Evolutionary conservation across 2,797 vertebrate species (phyloP), one percentile per base, ranked within the genome.

Genomic region (Cryptoprocta ferox): DNA sequence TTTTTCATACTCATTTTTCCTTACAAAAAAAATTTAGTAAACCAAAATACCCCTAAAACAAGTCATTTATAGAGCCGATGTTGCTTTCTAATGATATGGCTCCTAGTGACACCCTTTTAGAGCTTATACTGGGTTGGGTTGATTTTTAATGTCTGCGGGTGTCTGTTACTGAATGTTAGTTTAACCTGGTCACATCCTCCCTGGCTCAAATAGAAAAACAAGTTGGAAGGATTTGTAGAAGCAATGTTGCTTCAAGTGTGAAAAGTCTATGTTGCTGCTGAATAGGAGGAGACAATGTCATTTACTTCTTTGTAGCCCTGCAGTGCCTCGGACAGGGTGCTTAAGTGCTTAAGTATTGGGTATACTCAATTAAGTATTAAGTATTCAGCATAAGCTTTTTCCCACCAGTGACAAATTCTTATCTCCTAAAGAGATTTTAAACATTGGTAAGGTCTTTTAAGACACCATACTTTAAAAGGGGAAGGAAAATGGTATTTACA

Each of bases 171-270:
- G 35, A 2, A 75, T 97, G 48, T 97, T 98, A 94, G 89, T 95
- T 96, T 98, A 96, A 97, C 96, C 86, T 87, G 95, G 86, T 95
- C 93, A 97, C 70, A 96, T 65, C 88, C 76, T 95, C 90, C 89
- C 71, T 73, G 88, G 37, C 53, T 96, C 76, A 79, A 97, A 61
- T 59, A 94, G 66, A 94, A 97, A 97, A 97, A 95, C 66, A 89
- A 92, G 68, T 96, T 83, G 53, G 68, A 95, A 94, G 65, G 26
- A 42, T 73, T 97, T 97, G 76, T 1, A 71, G 97, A 35, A 92
- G 80, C 92, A 97, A 98, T 90, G 89, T 94, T 97, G 3, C 83
- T 63, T 97, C 96, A 97, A 97, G 84, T 61, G 16, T 93, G 89
- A 16, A 95, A 97, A 42, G 15, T n/a, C 39, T 83, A 3, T 81